phyloP scores from a whole-genome alignment of 2,113 vertebrate species.

The Gambusia holbrooki region DNA sequence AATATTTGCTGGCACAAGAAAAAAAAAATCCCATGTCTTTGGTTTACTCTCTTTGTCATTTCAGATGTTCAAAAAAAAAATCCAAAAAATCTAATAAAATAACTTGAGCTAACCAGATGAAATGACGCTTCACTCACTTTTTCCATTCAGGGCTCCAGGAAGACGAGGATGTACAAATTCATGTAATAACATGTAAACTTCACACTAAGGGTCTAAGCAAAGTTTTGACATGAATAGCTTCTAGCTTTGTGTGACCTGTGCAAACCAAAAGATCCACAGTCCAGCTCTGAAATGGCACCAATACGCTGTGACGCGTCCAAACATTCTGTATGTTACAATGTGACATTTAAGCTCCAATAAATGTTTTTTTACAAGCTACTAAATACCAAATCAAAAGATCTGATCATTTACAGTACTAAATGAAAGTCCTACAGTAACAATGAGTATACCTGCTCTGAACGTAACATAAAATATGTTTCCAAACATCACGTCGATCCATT shows the following conservation, averaged over 20 bases:
- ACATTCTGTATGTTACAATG: background rate
- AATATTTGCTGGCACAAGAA: background rate
- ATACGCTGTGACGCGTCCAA: background rate
- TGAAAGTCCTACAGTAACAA: slow-evolving; percentile 17
- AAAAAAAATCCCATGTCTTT: too few relatives aligned
- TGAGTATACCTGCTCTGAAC: slow-evolving; percentile 2
- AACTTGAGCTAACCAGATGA: background rate
- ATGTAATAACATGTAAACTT: background rate
- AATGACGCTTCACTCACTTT: background rate
- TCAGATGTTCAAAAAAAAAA: background rate
- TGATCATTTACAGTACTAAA: slow-evolving; percentile 45
- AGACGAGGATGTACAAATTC: background rate
- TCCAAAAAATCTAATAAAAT: background rate
- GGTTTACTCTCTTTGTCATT: too few relatives aligned
- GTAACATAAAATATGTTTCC: background rate
- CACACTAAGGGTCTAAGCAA: background rate
- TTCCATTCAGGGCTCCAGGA: background rate
- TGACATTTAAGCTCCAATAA: background rate
- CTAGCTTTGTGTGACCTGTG: background rate
- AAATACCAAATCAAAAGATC: slow-evolving; percentile 20
- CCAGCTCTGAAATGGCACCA: background rate
- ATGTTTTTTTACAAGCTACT: slow-evolving; percentile 16
- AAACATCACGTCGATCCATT: background rate
- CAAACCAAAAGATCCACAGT: background rate
- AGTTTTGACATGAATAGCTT: background rate